Evolutionary conservation across 2,888 invertebrate species (phyloP).

Genomic region (Dicycla oo): DNA sequence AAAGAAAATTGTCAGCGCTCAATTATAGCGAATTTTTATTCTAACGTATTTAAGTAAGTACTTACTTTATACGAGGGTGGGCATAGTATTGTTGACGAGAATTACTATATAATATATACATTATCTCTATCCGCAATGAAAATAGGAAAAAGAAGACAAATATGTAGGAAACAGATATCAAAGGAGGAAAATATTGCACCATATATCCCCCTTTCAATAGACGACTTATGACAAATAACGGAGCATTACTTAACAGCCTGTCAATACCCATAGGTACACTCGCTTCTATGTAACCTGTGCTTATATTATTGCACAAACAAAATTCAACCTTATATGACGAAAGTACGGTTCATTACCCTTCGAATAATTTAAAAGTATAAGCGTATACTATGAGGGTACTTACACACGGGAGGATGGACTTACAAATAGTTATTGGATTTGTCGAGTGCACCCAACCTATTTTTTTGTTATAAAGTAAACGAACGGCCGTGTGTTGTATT

Average conservation of each 20-base stretch:
- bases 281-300: constrained; percentile 9
- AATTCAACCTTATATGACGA: constrained; percentile 13
- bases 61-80: background rate
- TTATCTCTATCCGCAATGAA: background rate
- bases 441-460: constrained; percentile 54
- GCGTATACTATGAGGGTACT: constrained; percentile 39
- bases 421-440: constrained; percentile 64
- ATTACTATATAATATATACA: no score
- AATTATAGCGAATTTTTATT: background rate
- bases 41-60: background rate
- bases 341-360: constrained; percentile 19
- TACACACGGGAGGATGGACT: constrained; percentile 50
- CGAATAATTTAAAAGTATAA: constrained; percentile 5
- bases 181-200: constrained; percentile 40
- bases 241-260: constrained; percentile 54
- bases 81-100: background rate
- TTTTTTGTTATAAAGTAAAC: constrained; percentile 47
- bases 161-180: constrained; percentile 13
- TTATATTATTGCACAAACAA: background rate
- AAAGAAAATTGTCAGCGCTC: background rate
- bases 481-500: constrained; percentile 18
- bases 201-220: constrained; percentile 42
- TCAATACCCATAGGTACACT: constrained; percentile 38
- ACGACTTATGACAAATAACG: constrained; percentile 59
- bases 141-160: constrained; percentile 14